These are phyloP conservation scores for Psilopsiagon aymara DNA, from an alignment of 2,113 vertebrate species.

Conservation along the genomic window DNA sequence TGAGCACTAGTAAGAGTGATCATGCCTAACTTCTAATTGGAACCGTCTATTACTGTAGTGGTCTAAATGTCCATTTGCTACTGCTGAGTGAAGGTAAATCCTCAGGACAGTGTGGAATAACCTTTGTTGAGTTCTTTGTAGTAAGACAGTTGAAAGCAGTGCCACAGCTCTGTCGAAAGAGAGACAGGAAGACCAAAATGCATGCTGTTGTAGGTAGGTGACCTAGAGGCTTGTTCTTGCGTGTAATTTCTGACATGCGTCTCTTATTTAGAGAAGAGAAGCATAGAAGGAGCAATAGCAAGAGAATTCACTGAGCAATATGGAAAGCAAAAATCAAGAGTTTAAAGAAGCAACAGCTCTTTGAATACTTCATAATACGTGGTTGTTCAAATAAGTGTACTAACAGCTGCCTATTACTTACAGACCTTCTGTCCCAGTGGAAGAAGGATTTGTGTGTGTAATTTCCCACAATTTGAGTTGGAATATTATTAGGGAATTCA, in stretches of 20 bases:
- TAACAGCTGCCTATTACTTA: not conserved
- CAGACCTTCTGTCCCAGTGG: not conserved
- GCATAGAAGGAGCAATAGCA: not conserved
- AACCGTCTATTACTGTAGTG: not conserved
- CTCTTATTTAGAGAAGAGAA: not conserved
- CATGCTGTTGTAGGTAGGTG: accelerated
- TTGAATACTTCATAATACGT: not conserved
- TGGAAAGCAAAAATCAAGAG: not conserved
- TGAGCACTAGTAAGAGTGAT: not conserved
- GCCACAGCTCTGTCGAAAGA: not conserved
- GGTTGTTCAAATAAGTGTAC: not conserved
- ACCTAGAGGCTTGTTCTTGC: not conserved
- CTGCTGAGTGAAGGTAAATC: not conserved
- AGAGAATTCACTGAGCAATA: not conserved
- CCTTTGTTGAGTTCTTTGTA: not conserved
- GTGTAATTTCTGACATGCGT: not conserved
- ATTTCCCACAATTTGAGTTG: not conserved
- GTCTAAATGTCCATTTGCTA: not conserved
- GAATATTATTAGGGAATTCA: not conserved
- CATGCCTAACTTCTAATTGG: not conserved
- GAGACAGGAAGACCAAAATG: not conserved
- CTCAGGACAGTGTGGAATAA: not conserved
- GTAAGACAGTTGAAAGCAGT: not conserved
- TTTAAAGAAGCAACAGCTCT: not conserved
- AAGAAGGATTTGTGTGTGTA: not conserved